Conservation (phyloP, 2,113 vertebrate species). For the Engraulis encrasicolus region DNA sequence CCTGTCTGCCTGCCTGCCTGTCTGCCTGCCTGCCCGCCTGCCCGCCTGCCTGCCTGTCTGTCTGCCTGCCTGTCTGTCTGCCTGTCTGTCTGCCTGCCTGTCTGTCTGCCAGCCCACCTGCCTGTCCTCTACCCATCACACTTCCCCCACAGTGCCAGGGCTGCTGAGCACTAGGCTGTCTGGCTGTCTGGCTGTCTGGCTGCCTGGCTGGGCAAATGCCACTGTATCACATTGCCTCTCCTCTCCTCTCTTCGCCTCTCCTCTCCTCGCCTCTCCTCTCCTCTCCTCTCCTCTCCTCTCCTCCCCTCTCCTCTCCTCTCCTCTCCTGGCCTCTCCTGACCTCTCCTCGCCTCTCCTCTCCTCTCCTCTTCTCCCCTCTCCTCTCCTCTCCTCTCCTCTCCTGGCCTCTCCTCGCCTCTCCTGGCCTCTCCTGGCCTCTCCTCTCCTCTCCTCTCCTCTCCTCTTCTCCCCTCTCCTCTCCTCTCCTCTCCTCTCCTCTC, state of each 20-base stretch:
- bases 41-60: too few relatives aligned
- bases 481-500: not conserved
- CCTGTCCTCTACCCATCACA: slow-evolving; percentile 65
- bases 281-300: not conserved
- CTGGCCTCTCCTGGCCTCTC: not conserved
- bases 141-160: not conserved
- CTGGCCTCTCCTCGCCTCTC: not conserved
- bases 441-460: not conserved
- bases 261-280: not conserved
- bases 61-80: too few relatives aligned
- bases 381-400: too few relatives aligned
- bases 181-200: slow-evolving; percentile 79
- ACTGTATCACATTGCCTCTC: too few relatives aligned
- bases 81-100: too few relatives aligned
- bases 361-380: too few relatives aligned
- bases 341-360: not conserved
- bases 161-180: not conserved
- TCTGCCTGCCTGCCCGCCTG: too few relatives aligned
- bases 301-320: not conserved
- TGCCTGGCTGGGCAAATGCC: slow-evolving; percentile 80
- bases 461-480: not conserved
- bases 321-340: not conserved
- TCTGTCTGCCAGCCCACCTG: slow-evolving; percentile 73
- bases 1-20: too few relatives aligned
- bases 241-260: not conserved